phyloP scores from a whole-genome alignment of 2,888 invertebrate genomes.

The Augiades crinisus region DNA sequence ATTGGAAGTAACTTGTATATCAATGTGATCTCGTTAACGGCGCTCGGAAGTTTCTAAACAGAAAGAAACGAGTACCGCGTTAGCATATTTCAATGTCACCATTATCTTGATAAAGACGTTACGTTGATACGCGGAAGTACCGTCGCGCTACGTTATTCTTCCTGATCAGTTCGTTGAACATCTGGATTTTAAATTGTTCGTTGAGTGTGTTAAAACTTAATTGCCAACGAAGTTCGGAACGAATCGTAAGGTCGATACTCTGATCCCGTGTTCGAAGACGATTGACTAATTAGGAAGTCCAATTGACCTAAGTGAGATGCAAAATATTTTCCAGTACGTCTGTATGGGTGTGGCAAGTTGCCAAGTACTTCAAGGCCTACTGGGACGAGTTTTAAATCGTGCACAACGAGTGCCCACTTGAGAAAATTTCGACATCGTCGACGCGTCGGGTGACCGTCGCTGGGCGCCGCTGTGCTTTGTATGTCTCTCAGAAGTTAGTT shows the following conservation, averaged over 20 bases:
- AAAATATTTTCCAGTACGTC: slow-evolving; percentile 49
- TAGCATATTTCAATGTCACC: slow-evolving; percentile 67
- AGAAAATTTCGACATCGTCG: slow-evolving; percentile 62
- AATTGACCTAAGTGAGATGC: slow-evolving; percentile 29
- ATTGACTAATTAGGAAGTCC: slow-evolving; percentile 39
- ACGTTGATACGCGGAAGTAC: slow-evolving; percentile 65
- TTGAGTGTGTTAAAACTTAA: not conserved
- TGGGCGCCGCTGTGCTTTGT: not conserved
- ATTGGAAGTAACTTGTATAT: not conserved
- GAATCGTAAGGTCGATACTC: not conserved
- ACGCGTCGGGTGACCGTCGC: slow-evolving; percentile 25
- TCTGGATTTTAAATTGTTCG: slow-evolving; percentile 46
- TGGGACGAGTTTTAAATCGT: slow-evolving; percentile 66
- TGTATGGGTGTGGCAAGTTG: slow-evolving; percentile 69
- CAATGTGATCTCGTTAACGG: not conserved
- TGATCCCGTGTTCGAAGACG: not conserved
- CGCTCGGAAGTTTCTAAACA: slow-evolving; percentile 33
- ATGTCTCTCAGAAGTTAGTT: not conserved
- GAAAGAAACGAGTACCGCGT: slow-evolving; percentile 56
- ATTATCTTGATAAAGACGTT: slow-evolving; percentile 62
- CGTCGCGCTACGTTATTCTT: slow-evolving; percentile 50
- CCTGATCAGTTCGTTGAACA: slow-evolving; percentile 55
- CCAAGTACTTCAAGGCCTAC: slow-evolving; percentile 68
- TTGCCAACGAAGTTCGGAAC: not conserved
- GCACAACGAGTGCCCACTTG: slow-evolving; percentile 58